Conservation (phyloP, 2,113 vertebrate species). For the Podarcis raffonei region DNA sequence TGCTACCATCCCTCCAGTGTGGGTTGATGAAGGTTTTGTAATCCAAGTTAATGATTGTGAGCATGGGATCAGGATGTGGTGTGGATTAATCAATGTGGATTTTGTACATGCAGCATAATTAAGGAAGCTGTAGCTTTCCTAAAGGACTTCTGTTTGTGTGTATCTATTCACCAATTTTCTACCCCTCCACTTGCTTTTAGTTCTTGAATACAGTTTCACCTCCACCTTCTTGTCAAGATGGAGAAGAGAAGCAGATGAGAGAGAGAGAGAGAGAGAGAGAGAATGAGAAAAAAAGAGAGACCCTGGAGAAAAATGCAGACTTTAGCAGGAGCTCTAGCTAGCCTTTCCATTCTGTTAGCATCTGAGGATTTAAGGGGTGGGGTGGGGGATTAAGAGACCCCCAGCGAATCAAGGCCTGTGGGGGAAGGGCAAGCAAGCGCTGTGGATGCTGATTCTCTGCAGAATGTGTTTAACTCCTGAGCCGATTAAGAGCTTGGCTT, state of each 20-base stretch:
- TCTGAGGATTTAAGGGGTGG: slow-evolving; percentile 1
- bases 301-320: background rate
- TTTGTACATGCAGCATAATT: background rate
- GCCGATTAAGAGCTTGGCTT: slow-evolving; percentile 25
- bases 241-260: background rate
- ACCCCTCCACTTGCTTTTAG: background rate
- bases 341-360: background rate
- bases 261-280: background rate
- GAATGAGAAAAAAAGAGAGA: background rate
- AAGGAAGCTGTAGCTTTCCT: background rate
- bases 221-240: too few species aligned
- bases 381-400: slow-evolving; percentile 11
- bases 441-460: slow-evolving; percentile 10
- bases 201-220: background rate
- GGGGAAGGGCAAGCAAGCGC: background rate
- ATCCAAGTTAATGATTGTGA: background rate
- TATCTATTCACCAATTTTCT: background rate
- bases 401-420: background rate
- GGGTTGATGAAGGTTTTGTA: background rate
- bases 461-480: slow-evolving; percentile 34
- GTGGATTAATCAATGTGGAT: background rate
- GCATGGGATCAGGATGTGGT: background rate
- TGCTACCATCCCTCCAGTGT: background rate
- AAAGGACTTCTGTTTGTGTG: background rate
- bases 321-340: background rate